A percentile compares a stretch with the other conserved stretches of the same genome.
Evolutionary conservation across 2,797 vertebrate species (phyloP).

Genomic region (Orientallactaga sibirica): DNA sequence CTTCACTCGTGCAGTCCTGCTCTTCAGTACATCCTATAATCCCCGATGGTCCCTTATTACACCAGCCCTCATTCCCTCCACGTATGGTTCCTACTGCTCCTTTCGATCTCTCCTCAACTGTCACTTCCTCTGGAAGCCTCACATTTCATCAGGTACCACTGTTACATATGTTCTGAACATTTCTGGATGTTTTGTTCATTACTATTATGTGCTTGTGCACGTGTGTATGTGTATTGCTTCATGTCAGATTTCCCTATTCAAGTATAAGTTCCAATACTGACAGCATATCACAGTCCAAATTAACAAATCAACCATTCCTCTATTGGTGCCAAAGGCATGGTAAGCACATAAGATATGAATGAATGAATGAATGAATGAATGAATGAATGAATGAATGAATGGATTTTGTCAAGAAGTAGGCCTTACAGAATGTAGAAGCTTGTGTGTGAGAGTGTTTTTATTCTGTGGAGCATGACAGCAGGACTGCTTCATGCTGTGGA

Average conservation of each 20-base stretch:
- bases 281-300: background rate
- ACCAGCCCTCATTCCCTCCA: too few species aligned
- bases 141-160: background rate
- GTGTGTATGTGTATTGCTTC: background rate
- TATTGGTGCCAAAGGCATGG: too few species aligned
- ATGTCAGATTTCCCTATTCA: background rate
- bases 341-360: background rate
- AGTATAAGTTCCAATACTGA: background rate
- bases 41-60: background rate
- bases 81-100: background rate
- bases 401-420: background rate
- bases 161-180: background rate
- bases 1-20: background rate
- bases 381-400: background rate
- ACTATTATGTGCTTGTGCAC: background rate
- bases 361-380: background rate
- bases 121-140: background rate
- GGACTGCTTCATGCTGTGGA: background rate
- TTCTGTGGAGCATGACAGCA: rapidly evolving
- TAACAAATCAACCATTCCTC: rapidly evolving
- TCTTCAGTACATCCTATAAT: background rate
- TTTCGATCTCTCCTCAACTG: background rate
- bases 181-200: background rate
- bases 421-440: background rate
- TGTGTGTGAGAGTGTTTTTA: background rate